phyloP scores from a whole-genome alignment of 2,113 vertebrate species.

The Neoarius graeffei region DNA sequence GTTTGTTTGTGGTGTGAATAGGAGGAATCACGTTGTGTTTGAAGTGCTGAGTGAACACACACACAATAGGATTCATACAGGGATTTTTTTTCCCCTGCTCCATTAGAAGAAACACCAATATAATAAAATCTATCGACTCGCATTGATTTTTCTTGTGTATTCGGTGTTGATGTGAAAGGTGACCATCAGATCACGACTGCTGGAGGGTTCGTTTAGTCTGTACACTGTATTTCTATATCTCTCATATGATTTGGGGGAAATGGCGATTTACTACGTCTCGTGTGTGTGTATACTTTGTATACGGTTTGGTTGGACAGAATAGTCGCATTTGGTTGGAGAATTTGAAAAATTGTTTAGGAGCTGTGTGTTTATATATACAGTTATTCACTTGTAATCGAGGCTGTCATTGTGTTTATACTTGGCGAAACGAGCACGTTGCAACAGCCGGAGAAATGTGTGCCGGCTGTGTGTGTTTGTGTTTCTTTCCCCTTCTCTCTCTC shows the following conservation, averaged over 20 bases:
- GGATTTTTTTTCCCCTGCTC: background rate
- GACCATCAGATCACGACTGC: background rate
- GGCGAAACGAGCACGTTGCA: background rate
- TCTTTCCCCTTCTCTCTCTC: background rate
- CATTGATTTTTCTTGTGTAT: background rate
- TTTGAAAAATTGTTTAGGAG: background rate
- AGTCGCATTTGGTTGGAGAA: background rate
- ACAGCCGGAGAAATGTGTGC: background rate
- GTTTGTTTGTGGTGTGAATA: background rate
- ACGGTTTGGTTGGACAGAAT: background rate
- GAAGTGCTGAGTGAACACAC: constrained; percentile 28
- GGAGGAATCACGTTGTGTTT: background rate
- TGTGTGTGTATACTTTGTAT: constrained; percentile 30
- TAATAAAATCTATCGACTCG: background rate
- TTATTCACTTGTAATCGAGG: background rate
- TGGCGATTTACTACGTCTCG: constrained; percentile 19
- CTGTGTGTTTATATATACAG: too few species aligned
- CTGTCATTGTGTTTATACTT: constrained; percentile 29
- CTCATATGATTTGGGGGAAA: background rate
- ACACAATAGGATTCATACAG: constrained; percentile 23
- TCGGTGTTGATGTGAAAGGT: background rate
- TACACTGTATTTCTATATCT: background rate
- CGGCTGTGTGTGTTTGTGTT: background rate
- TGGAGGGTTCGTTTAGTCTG: too few species aligned
- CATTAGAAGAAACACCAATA: background rate